Evolutionary conservation across 2,888 invertebrate species (phyloP), one percentile per base, ranked within the genome.

Genomic region (Gandaritis pyraliata): DNA sequence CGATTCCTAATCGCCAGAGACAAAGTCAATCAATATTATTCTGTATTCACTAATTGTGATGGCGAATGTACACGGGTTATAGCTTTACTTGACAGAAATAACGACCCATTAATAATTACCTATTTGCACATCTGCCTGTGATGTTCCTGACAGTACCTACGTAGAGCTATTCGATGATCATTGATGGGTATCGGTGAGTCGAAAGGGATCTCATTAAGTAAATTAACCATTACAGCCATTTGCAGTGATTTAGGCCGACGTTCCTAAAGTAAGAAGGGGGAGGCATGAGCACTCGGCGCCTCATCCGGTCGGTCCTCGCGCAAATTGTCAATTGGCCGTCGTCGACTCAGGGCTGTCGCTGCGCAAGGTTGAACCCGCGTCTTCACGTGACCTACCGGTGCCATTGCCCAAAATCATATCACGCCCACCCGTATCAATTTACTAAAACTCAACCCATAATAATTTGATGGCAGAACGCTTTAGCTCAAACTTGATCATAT

Each of bases 301-400:
- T 85, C 90, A 89, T 90, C 90, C 90, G 90, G 90, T 86, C 83
- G 76, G 68, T 80, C 77, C 79, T 81, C 81, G 82, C 85, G 81
- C 87, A 87, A 90, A 90, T 91, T 90, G 89, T 81, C 86, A 88
- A 89, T 88, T 90, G 88, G 80, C 76, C 78, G 80, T 76, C 80
- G 83, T 74, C 80, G 78, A 77, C 80, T 83, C 83, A 86, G 85
- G 84, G 85, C 85, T 85, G 85, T 73, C 82, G 80, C 73, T 68
- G 72, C 72, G 77, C 85, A 87, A 85, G 82, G 81, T 83, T 86
- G 83, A 80, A 55, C 68, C 70, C 60, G 67, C 71, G 68, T 75
- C 73, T 75, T 80, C 83, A 81, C 80, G 80, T 83, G 83, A 85
- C 72, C 69, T 72, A 71, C 72, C 71, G 67, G 66, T 74, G 69